Evolutionary conservation across 2,113 vertebrate species (phyloP).

Genomic region (Eonycteris spelaea): DNA sequence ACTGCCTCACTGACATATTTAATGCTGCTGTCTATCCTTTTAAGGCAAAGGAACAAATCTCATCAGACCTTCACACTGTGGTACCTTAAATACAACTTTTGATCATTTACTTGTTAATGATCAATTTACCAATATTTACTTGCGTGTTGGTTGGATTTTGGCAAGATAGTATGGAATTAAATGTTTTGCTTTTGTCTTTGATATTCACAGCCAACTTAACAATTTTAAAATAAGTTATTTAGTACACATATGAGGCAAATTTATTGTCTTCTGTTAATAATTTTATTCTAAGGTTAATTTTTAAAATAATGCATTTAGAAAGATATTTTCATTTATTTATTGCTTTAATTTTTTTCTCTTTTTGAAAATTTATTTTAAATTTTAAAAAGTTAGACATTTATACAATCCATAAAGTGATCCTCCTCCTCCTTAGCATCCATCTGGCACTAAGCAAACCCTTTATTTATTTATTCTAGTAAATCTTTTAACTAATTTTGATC

Average conservation of each 20-base stretch:
- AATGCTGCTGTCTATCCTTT: background rate
- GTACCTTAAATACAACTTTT: background rate
- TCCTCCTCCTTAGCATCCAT: no score
- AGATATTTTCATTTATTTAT: no score
- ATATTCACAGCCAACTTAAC: background rate
- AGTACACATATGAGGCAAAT: background rate
- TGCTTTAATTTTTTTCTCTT: no score
- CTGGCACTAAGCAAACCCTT: no score
- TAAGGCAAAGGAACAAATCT: background rate
- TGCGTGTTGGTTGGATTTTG: background rate
- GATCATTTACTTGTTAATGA: background rate
- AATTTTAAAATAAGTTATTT: background rate
- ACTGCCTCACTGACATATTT: background rate
- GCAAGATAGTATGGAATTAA: background rate
- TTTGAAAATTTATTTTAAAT: no score
- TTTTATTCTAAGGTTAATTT: background rate
- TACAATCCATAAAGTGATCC: no score
- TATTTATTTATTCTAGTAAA: background rate
- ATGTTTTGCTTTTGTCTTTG: background rate
- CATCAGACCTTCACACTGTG: background rate
- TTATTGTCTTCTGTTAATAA: background rate
- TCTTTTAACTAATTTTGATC: background rate
- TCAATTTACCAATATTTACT: background rate
- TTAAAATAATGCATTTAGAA: no score
- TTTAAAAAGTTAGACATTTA: no score